phyloP scores from a whole-genome alignment of 2,888 invertebrate species.

The Drosophila infuscata region DNA sequence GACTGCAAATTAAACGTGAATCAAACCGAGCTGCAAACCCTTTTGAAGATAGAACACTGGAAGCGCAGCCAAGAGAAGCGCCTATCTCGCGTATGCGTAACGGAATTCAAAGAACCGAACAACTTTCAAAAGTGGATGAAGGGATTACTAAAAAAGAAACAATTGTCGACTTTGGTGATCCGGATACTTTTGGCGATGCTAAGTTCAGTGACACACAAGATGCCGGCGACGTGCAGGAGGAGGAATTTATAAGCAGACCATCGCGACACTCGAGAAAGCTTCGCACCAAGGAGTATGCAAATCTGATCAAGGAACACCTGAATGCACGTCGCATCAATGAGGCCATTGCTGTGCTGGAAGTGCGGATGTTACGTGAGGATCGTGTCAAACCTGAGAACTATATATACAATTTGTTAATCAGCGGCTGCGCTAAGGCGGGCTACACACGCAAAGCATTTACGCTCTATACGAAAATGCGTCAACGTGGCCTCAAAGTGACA shows the following conservation, averaged over 20 bases:
- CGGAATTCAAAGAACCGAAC: background rate
- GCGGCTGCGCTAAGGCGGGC: conserved; percentile 93
- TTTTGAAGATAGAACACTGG: conserved; percentile 16
- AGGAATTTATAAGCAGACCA: conserved; percentile 86
- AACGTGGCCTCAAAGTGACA: conserved; percentile 88
- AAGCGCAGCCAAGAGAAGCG: conserved; percentile 10
- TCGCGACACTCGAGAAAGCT: conserved; percentile 86
- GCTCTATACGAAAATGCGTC: conserved; percentile 93
- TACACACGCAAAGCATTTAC: conserved; percentile 94
- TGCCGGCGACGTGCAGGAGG: conserved; percentile 88
- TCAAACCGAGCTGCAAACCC: conserved; percentile 50
- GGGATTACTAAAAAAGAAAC: conserved; percentile 21
- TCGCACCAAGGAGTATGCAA: conserved; percentile 88
- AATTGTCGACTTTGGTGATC: conserved; percentile 49
- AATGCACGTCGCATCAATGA: conserved; percentile 89
- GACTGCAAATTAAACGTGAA: conserved; percentile 59
- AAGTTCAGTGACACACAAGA: conserved; percentile 53
- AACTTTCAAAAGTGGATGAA: background rate
- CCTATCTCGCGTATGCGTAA: background rate
- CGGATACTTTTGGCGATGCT: conserved; percentile 78
- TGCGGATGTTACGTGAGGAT: conserved; percentile 91
- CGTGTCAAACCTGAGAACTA: conserved; percentile 91
- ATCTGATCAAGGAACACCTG: conserved; percentile 89
- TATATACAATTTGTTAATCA: conserved; percentile 93
- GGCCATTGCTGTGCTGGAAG: conserved; percentile 92